Conservation (phyloP, 2,797 vertebrate genomes). For the Anas bernieri region DNA sequence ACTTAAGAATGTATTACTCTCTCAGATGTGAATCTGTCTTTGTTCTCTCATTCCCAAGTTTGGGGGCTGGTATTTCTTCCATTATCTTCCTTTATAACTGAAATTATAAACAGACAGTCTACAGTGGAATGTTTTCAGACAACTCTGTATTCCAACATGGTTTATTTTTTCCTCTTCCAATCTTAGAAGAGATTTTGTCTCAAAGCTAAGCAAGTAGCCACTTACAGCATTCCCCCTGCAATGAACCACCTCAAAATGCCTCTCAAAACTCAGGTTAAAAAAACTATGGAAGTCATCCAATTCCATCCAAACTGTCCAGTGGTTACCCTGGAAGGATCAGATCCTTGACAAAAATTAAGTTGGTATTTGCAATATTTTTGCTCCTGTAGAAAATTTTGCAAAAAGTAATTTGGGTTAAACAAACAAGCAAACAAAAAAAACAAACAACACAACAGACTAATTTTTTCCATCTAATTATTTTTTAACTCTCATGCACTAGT, state of each 20-base stretch:
- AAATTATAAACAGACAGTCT: background rate
- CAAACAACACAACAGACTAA: background rate
- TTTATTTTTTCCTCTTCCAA: background rate
- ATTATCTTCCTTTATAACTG: background rate
- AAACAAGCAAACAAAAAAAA: too few relatives aligned
- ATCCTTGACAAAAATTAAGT: slow-evolving; percentile 5
- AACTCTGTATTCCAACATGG: background rate
- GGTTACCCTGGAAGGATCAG: background rate
- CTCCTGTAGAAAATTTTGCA: background rate
- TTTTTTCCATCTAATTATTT: background rate
- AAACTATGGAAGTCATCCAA: background rate
- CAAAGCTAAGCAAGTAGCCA: background rate
- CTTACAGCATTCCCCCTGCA: background rate
- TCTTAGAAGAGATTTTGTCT: background rate
- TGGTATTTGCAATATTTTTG: background rate
- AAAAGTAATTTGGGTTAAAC: background rate
- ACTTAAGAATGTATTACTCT: background rate
- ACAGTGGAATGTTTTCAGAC: background rate
- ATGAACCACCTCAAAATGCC: background rate
- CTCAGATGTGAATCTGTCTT: background rate
- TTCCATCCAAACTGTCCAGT: background rate
- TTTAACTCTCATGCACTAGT: background rate
- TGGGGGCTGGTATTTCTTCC: background rate
- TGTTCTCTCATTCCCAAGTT: background rate
- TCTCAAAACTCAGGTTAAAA: background rate